A percentile compares a stretch with the other conserved stretches of the same genome.
phyloP scores from a whole-genome alignment of 2,888 invertebrate genomes.

The Nymphalis polychloros region DNA sequence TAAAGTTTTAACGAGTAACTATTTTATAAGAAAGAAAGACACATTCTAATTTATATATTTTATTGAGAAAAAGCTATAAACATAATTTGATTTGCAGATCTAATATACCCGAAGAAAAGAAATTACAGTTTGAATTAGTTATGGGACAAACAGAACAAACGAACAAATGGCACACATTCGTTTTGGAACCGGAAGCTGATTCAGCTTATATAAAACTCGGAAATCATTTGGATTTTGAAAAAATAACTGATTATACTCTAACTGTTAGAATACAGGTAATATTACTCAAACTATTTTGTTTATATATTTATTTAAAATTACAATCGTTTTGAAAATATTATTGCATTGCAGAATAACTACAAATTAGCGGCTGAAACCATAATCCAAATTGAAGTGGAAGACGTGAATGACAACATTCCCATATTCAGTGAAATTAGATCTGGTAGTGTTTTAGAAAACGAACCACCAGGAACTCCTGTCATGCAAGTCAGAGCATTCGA shows the following conservation, averaged over 20 bases:
- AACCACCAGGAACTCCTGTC: slow-evolving; percentile 90
- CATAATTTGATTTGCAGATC: slow-evolving; percentile 74
- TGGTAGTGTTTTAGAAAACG: slow-evolving; percentile 93
- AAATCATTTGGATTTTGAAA: slow-evolving; percentile 91
- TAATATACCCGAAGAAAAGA: slow-evolving; percentile 87
- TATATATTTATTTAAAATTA: neutral
- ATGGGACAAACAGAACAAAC: slow-evolving; percentile 93
- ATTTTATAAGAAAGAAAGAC: neutral
- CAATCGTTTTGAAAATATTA: neutral
- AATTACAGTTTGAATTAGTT: slow-evolving; percentile 89
- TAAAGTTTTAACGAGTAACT: neutral
- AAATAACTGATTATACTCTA: slow-evolving; percentile 90
- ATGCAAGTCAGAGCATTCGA: slow-evolving; percentile 94
- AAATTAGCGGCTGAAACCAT: slow-evolving; percentile 90
- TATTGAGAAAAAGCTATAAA: neutral
- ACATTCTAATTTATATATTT: too few species aligned
- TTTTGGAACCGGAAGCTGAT: slow-evolving; percentile 85
- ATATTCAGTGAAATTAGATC: slow-evolving; percentile 90
- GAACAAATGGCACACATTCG: slow-evolving; percentile 90
- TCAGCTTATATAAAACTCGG: slow-evolving; percentile 89
- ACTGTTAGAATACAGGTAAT: slow-evolving; percentile 88
- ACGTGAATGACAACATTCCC: slow-evolving; percentile 95
- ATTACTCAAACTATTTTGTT: slow-evolving; percentile 6
- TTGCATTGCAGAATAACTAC: slow-evolving; percentile 85
- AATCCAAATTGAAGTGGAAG: slow-evolving; percentile 89